Evolutionary conservation across 2,888 invertebrate genomes (phyloP).

Genomic region (Drosophila mayaguana): DNA sequence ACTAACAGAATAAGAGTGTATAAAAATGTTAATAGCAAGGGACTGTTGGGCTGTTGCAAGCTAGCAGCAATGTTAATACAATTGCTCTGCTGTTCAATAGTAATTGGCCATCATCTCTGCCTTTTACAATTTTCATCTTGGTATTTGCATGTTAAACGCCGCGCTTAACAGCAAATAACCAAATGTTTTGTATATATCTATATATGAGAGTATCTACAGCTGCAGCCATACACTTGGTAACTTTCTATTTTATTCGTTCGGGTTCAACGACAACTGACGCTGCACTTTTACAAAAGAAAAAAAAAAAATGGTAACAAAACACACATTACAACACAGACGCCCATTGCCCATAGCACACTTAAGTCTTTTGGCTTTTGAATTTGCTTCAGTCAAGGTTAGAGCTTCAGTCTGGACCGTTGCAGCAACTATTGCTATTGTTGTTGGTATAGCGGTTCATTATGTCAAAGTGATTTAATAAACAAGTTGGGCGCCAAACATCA

Average conservation of each 20-base stretch:
- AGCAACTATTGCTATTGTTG: constrained; percentile 20
- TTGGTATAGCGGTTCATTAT: constrained; percentile 76
- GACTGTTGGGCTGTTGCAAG: constrained; percentile 11
- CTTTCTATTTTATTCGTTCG: constrained; percentile 68
- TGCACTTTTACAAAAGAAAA: constrained; percentile 69
- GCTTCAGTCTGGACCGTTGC: constrained; percentile 31
- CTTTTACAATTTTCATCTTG: constrained; percentile 30
- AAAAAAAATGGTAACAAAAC: constrained; percentile 46
- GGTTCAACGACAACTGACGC: constrained; percentile 76
- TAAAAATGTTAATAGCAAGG: neutral
- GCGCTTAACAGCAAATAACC: constrained; percentile 21
- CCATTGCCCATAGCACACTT: constrained; percentile 39
- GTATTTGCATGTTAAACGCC: constrained; percentile 47
- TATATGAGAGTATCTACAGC: neutral
- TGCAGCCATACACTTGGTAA: constrained; percentile 22
- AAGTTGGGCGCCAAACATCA: constrained; percentile 26
- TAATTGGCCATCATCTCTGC: constrained; percentile 18
- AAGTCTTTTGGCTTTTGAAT: constrained; percentile 23
- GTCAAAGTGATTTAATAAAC: constrained; percentile 72
- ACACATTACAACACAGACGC: constrained; percentile 60
- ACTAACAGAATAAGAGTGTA: constrained; percentile 13
- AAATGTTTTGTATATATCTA: neutral
- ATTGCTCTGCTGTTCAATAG: constrained; percentile 5
- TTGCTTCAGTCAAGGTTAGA: constrained; percentile 67
- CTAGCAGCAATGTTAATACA: neutral